Conservation (phyloP, 2,888 invertebrate genomes). For the Campoplex capitator region DNA sequence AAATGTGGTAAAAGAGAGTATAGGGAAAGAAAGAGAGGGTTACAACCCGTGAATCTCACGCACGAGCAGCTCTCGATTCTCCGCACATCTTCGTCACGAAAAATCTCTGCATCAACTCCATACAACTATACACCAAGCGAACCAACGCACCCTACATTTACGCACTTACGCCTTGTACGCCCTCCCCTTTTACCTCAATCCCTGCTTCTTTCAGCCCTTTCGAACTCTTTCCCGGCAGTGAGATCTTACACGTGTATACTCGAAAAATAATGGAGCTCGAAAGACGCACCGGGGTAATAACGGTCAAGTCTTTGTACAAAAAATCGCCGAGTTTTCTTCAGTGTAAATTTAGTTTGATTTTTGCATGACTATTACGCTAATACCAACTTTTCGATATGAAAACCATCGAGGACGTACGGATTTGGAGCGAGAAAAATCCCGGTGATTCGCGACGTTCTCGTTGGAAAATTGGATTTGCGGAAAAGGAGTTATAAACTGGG, state of each 20-base stretch:
- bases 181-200: not conserved
- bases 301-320: not conserved
- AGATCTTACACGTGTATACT: slow-evolving; percentile 9
- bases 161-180: slow-evolving; percentile 52
- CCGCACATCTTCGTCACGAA: slow-evolving; percentile 47
- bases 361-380: not conserved
- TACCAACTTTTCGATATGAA: not conserved
- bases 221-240: not conserved
- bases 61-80: slow-evolving; percentile 44
- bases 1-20: not conserved
- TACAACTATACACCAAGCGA: slow-evolving; percentile 50
- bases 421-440: slow-evolving; percentile 7
- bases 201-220: too few relatives aligned
- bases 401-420: not conserved
- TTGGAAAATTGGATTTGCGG: slow-evolving; percentile 29
- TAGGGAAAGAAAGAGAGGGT: not conserved
- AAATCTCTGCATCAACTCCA: slow-evolving; percentile 63
- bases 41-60: slow-evolving; percentile 29
- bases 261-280: slow-evolving; percentile 1
- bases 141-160: slow-evolving; percentile 53
- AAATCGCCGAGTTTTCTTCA: not conserved
- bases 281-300: not conserved
- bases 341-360: not conserved
- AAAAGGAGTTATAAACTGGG: slow-evolving; percentile 55
- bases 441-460: not conserved